Evolutionary conservation across 2,888 invertebrate species (phyloP).

Genomic region (Lamellibrachia columna): DNA sequence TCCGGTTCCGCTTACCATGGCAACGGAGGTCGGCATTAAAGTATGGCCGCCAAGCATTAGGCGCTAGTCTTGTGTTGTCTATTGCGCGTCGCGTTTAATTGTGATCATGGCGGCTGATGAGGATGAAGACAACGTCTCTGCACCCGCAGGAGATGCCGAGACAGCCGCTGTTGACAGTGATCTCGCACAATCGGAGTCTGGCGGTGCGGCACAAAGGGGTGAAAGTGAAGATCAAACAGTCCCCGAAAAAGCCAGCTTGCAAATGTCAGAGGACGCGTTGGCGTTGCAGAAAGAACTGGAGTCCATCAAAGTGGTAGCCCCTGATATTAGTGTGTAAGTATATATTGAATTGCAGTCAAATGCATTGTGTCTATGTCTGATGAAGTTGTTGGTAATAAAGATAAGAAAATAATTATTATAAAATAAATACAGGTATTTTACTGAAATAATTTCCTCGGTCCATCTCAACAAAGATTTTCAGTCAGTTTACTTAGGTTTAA

Average conservation of each 20-base stretch:
- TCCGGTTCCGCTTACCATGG: constrained; percentile 10
- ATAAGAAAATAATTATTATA: too few species aligned
- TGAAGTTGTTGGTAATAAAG: too few species aligned
- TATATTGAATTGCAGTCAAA: constrained; percentile 18
- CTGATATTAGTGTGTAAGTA: constrained; percentile 41
- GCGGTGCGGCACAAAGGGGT: constrained; percentile 39
- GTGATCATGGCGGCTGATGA: neutral
- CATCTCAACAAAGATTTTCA: neutral
- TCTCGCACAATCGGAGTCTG: constrained; percentile 35
- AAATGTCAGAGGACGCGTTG: constrained; percentile 50
- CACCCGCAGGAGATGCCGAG: neutral
- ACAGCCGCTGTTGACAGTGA: neutral
- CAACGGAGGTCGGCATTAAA: neutral
- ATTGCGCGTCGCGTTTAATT: neutral
- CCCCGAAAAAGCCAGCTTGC: constrained; percentile 30
- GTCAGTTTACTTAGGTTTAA: neutral
- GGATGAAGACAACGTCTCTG: too few species aligned
- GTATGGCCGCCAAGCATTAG: constrained; percentile 10
- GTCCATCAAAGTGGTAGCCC: constrained; percentile 56
- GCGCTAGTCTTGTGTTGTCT: neutral
- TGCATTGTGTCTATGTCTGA: neutral
- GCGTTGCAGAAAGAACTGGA: constrained; percentile 58
- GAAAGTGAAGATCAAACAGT: constrained; percentile 29
- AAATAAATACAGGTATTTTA: neutral
- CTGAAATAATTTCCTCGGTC: neutral